Percentiles rank a stretch among this genome's conserved stretches.
Conservation (phyloP, 2,888 invertebrate species). For the Idaea dimidiata region DNA sequence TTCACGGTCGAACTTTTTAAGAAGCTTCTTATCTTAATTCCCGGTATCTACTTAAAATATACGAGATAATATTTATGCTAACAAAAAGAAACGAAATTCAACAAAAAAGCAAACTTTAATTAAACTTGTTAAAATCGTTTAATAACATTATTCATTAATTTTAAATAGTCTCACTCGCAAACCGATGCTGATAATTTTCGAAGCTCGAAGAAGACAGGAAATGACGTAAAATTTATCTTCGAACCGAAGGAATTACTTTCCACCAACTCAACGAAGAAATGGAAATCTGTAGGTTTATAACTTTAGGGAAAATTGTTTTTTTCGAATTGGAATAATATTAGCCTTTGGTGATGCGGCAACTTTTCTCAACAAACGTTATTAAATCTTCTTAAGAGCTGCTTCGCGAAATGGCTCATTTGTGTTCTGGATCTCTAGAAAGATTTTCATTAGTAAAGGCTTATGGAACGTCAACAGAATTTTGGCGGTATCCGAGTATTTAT, state of each 20-base stretch:
- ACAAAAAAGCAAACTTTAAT: slow-evolving; percentile 68
- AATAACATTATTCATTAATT: slow-evolving; percentile 81
- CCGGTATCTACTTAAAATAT: slow-evolving; percentile 53
- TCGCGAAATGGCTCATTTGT: slow-evolving; percentile 39
- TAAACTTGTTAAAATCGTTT: slow-evolving; percentile 76
- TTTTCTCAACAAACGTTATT: slow-evolving; percentile 56
- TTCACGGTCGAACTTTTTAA: slow-evolving; percentile 57
- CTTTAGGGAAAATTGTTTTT: slow-evolving; percentile 71
- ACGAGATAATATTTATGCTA: slow-evolving; percentile 71
- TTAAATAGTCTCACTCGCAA: slow-evolving; percentile 69
- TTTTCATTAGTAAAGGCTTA: slow-evolving; percentile 64
- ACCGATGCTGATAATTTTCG: slow-evolving; percentile 75
- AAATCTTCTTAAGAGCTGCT: slow-evolving; percentile 43
- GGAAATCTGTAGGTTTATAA: slow-evolving; percentile 75
- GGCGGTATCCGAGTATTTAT: slow-evolving; percentile 56
- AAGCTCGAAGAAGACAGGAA: slow-evolving; percentile 68
- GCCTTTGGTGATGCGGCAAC: slow-evolving; percentile 58
- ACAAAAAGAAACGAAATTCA: slow-evolving; percentile 63
- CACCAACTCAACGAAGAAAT: slow-evolving; percentile 69
- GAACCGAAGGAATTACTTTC: slow-evolving; percentile 73
- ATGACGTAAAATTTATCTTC: slow-evolving; percentile 76
- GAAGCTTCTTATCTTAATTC: slow-evolving; percentile 49
- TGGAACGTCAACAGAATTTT: slow-evolving; percentile 51
- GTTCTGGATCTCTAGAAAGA: slow-evolving; percentile 35
- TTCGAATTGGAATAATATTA: slow-evolving; percentile 66